Evolutionary conservation across 2,888 invertebrate species (phyloP), one percentile per base, ranked within the genome.

Genomic region (Drosophila antonietae): DNA sequence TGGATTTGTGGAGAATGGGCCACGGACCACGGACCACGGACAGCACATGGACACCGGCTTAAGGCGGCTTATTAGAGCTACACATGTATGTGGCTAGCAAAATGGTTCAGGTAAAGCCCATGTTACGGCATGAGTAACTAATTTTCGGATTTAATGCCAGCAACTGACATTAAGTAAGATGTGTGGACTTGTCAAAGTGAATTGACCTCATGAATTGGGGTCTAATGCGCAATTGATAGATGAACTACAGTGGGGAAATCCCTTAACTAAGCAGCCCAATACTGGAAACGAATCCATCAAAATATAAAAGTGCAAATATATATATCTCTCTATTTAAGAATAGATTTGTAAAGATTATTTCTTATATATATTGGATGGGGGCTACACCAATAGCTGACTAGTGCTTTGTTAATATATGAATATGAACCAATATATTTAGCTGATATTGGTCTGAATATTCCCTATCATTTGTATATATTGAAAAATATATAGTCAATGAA

Each of bases 11-110:
- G n/a, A 46, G 58, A 10, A 39, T 39, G 46, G 41, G 61, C 18
- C 20, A 10, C 7, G 47, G 47, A 9, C n/a, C n/a, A 1, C 12
- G 37, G 37, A 39, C 41, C 41, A 41, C 41, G 41, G 41, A n/a
- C 41, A n/a, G 47, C 62, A 68, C 68, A 75, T 73, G 80, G 77
- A 83, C 75, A 83, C 53, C 73, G 68, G 83, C 84, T 88, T 88
- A 86, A 71, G 56, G 43, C 63, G 71, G 75, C 87, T 80, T 83
- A 83, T 80, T 80, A 78, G 80, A 64, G 62, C 76, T 55, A 71
- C 77, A 79, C 76, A 66, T 79, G 80, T 79, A 52, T 77, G 76
- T 69, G 76, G 76, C 75, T 41, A 55, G 58, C 33, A n/a, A 31
- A 31, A 35, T 18, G 56, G 35, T 43, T 12, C 73, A 67, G 78